phyloP scores from a whole-genome alignment of 2,888 invertebrate species.

The Protonemura montana region DNA sequence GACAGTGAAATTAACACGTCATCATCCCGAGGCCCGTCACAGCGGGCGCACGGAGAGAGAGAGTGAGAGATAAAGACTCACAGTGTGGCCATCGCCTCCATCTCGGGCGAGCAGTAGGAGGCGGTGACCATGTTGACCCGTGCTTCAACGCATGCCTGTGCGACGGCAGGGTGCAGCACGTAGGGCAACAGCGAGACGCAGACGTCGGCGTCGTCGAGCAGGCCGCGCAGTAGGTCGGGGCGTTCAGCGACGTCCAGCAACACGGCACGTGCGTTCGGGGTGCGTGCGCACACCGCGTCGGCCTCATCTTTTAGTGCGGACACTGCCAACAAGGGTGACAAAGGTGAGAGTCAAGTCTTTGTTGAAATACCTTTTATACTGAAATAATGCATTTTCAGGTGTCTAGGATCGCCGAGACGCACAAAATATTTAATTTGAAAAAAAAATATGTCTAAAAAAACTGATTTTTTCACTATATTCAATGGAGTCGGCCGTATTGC shows the following conservation, averaged over 20 bases:
- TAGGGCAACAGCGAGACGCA: slow-evolving; percentile 92
- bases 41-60: too few species aligned
- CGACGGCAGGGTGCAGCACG: slow-evolving; percentile 84
- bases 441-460: too few species aligned
- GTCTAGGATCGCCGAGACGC: too few species aligned
- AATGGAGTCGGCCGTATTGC: too few species aligned
- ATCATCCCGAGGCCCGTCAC: too few species aligned
- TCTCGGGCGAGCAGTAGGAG: slow-evolving; percentile 88
- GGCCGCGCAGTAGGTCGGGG: slow-evolving; percentile 71
- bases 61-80: slow-evolving; percentile 59
- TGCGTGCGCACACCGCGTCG: slow-evolving; percentile 79
- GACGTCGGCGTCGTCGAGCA: slow-evolving; percentile 78
- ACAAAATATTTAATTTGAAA: too few species aligned
- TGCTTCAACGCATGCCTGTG: slow-evolving; percentile 85
- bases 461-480: too few species aligned
- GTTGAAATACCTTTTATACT: too few species aligned
- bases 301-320: slow-evolving; percentile 89
- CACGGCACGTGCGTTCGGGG: slow-evolving; percentile 79
- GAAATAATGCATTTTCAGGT: too few species aligned
- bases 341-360: too few species aligned
- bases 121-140: slow-evolving; percentile 95
- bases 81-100: slow-evolving; percentile 79
- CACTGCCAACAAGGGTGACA: slow-evolving; percentile 60
- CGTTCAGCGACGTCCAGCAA: slow-evolving; percentile 83
- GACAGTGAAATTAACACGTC: too few species aligned